Evolutionary conservation across 2,113 vertebrate species (phyloP), one percentile per base, ranked within the genome.

Genomic region (Zosterops borbonicus): DNA sequence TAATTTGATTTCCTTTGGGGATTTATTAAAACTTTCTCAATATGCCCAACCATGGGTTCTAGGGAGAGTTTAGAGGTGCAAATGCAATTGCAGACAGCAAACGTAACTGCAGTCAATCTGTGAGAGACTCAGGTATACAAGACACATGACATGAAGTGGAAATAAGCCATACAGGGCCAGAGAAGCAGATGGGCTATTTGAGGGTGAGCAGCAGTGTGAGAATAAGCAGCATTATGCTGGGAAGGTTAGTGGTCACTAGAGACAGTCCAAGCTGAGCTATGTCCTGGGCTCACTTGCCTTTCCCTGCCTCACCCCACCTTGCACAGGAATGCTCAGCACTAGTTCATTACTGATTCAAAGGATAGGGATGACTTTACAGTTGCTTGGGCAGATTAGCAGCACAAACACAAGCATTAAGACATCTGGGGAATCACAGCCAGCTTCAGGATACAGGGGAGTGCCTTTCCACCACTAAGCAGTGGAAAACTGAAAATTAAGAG

Each of bases 401-500:
- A 89, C 50, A 86, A 91, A 90, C 35, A 41, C 20, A 86, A 86
- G 49, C 11, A 6, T 46, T 75, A 50, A 5, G 4, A 80, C 0
- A 0, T 46, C 64, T 64, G 28, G 0, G 0, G 68, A 23, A 93
- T 78, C n/a, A 52, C 15, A 11, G 83, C n/a, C 90, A 93, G 60
- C 56, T 86, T 39, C 3, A 3, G 41, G 41, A 63, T 80, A 87
- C 11, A 22, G 28, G 28, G 46, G 65, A 75, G 47, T 46, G 83
- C 42, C 62, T 86, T 63, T 90, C 50, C 41, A 76, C 27, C 0
- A 2, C 13, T 65, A 58, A 84, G 73, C 69, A 87, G 46, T 39
- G 53, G 62, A 91, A 94, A 91, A 93, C 41, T 37, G n/a, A 69
- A 84, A 87, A 62, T 52, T 20, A 95, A 74, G 37, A 93, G 70